Evolutionary conservation across 35 echinoderm and acorn worm genomes (phyloP), one percentile per base, ranked within the genome.

Genomic region (Chiridota heheva): DNA sequence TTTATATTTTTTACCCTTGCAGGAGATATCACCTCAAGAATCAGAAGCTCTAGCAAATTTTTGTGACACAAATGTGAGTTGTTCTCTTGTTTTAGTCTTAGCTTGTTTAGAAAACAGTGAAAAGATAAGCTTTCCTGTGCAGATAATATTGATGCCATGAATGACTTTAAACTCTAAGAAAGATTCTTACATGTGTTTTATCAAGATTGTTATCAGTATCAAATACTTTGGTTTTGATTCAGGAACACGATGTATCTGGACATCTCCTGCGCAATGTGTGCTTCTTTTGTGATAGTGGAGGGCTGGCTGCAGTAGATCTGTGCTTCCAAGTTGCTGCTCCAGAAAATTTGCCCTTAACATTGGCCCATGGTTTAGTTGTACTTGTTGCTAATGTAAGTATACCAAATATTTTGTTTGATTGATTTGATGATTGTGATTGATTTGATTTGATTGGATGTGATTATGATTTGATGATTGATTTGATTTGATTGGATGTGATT

Each of bases 281-380:
- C 58, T 92, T 92, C 59, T 92, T 92, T 78, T 92, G 90, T 87
- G 90, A 92, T 60, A 92, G 90, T 78, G 87, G 87, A 58, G 90
- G 90, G 24, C 45, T 92, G 37, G 76, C 84, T 8, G 83, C 75
- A 27, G 87, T 92, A 65, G 57, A 84, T 49, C 84, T 81, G 49
- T 92, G 90, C 36, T 92, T 92, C 72, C 75, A 92, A 44, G 44
- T 62, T 32, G 58, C 76, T 7, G 67, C 84, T 15, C 90, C 90
- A 8, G 83, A 92, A 37, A 73, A 40, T n/a, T 55, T 92, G 42
- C 90, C 83, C 7, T 92, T 92, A 43, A 55, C 76, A 15, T 39
- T 86, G 25, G 90, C 90, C 25, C 83, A 87, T 82, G 83, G 75
- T 28, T 71, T 92, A 28, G 82, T 92, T 58, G 76, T 84, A 13